These are phyloP conservation scores for Luffia ferchaultella DNA, from an alignment of 2,888 invertebrate species.

Conservation along the genomic window DNA sequence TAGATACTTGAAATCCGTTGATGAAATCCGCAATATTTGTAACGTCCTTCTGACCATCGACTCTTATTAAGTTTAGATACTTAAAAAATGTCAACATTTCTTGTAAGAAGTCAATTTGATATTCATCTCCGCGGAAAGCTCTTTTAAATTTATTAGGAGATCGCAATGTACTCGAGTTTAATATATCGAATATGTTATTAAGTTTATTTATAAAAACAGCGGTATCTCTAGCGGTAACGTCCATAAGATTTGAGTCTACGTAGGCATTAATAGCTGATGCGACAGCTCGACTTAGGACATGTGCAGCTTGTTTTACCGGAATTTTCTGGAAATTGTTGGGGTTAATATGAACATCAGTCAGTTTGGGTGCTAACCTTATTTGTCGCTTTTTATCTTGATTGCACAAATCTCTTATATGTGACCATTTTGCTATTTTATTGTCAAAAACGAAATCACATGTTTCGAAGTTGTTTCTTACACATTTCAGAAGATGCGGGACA, in stretches of 20 bases:
- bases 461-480: constrained; percentile 19
- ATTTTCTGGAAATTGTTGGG: constrained; percentile 21
- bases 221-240: constrained; percentile 12
- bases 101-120: constrained; percentile 13
- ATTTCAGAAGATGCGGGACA: constrained; percentile 21
- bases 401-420: constrained; percentile 20
- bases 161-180: constrained; percentile 17
- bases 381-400: constrained; percentile 16
- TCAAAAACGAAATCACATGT: constrained; percentile 20
- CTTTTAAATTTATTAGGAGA: constrained; percentile 9
- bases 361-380: constrained; percentile 20
- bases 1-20: neutral
- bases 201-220: constrained; percentile 13
- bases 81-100: constrained; percentile 13
- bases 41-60: constrained; percentile 3
- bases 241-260: constrained; percentile 11
- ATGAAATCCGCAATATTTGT: neutral
- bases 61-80: constrained; percentile 9
- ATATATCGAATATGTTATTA: constrained; percentile 15
- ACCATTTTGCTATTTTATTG: constrained; percentile 19
- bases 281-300: constrained; percentile 23
- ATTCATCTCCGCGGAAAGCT: constrained; percentile 14
- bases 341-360: constrained; percentile 21
- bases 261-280: constrained; percentile 18
- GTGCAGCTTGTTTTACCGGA: constrained; percentile 19